Percentiles rank a stretch among this genome's conserved stretches.
phyloP scores from a whole-genome alignment of 1,140 invertebrate genomes.

The Thaumatotibia leucotreta region DNA sequence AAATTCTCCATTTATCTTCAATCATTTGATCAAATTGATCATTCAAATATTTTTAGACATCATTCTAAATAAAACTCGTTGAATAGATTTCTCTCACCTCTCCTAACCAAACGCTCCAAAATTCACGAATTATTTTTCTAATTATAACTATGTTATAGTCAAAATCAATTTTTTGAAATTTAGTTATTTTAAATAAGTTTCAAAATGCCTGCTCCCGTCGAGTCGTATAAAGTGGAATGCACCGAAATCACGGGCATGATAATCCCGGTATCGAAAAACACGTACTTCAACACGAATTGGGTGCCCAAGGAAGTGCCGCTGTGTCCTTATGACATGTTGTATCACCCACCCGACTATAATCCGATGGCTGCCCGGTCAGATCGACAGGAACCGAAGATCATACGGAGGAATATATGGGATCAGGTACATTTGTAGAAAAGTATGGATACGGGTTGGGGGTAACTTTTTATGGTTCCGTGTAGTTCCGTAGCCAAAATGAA shows the following conservation, averaged over 20 bases:
- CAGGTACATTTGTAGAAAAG: conserved; percentile 48
- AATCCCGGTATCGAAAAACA: conserved; percentile 52
- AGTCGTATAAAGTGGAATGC: conserved; percentile 25
- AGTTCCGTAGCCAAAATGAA: too few species aligned
- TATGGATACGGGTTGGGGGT: too few species aligned
- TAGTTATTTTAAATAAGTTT: background rate
- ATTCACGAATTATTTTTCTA: background rate
- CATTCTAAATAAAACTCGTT: too few species aligned
- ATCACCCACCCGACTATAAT: conserved; percentile 62
- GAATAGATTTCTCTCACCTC: background rate
- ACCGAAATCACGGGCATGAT: conserved; percentile 47
- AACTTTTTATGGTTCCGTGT: too few species aligned
- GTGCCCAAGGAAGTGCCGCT: conserved; percentile 29
- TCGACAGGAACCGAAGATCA: conserved; percentile 55
- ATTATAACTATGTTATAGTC: background rate
- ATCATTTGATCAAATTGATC: too few species aligned
- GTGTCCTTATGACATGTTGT: conserved; percentile 66
- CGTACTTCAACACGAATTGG: conserved; percentile 59
- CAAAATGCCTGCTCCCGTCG: background rate
- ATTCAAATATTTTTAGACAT: too few species aligned
- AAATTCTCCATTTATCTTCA: too few species aligned
- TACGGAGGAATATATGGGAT: conserved; percentile 58
- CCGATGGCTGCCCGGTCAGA: conserved; percentile 56
- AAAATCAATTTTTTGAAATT: background rate
- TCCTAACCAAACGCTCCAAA: background rate